Percentiles rank a stretch among this genome's conserved stretches.
Conservation (phyloP, 2,797 vertebrate species). For the Oreochromis grahami region DNA sequence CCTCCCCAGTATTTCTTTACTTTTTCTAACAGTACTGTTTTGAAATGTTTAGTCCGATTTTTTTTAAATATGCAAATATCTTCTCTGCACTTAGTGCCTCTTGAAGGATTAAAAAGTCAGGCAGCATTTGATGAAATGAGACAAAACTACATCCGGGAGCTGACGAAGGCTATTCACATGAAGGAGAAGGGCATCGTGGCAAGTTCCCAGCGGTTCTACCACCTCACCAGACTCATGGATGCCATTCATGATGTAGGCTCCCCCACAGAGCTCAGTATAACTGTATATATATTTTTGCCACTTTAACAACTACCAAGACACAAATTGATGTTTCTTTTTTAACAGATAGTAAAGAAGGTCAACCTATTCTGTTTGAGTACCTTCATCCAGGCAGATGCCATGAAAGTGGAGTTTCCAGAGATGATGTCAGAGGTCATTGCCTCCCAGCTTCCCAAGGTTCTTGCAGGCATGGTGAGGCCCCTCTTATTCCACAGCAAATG, state of each 20-base stretch:
- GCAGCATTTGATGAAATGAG: slow-evolving; percentile 95
- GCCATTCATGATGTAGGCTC: slow-evolving; percentile 86
- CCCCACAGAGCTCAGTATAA: not conserved
- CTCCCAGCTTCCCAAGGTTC: slow-evolving; percentile 94
- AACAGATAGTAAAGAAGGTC: slow-evolving; percentile 96
- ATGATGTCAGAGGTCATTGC: slow-evolving; percentile 99
- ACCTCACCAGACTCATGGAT: slow-evolving; percentile 95
- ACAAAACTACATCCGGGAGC: slow-evolving; percentile 91
- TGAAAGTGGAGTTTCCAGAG: slow-evolving; percentile 97
- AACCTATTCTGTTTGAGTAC: slow-evolving; percentile 96
- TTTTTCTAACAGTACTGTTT: not conserved
- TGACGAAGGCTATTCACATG: slow-evolving; percentile 88
- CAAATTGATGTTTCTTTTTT: not conserved
- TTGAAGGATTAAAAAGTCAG: slow-evolving; percentile 96
- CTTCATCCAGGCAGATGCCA: slow-evolving; percentile 92
- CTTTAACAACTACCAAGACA: not conserved
- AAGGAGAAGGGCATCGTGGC: slow-evolving; percentile 87
- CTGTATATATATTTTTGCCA: not conserved
- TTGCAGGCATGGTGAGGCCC: slow-evolving; percentile 98
- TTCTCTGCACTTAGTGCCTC: slow-evolving; percentile 79
- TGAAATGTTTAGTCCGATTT: not conserved
- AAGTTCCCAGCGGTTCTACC: slow-evolving; percentile 93
- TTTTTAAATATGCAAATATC: not conserved
- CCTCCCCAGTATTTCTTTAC: not conserved
- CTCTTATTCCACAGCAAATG: slow-evolving; percentile 96